Evolutionary conservation across 2,888 invertebrate species (phyloP), one percentile per base, ranked within the genome.

Genomic region (Panopea generosa): DNA sequence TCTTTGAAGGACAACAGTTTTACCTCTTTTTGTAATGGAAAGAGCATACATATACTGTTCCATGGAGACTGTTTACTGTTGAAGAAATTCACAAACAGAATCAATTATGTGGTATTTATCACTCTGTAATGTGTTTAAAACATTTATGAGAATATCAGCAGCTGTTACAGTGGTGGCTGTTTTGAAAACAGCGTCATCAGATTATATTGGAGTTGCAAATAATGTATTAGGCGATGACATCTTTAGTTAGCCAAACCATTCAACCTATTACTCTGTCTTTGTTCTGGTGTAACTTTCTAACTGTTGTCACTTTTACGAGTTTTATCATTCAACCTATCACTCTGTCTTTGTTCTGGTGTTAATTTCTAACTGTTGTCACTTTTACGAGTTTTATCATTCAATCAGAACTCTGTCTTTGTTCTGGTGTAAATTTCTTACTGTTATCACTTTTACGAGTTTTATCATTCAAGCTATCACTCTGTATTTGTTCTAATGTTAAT

Each of bases 241-340:
- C 33, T 33, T 33, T 33, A 11, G 33, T 7, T 33, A 33, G 33
- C 11, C 11, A 11, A 33, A 33, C 11, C 33, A 11, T n/a, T 4
- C 33, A 33, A 11, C 11, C 11, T 33, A 9, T 33, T 9, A 4
- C 33, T 9, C 9, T 33, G 6, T 33, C 9, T 33, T 33, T 33
- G 33, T 9, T 33, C 6, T 33, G 33, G 33, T 33, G 4, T 4
- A 7, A 9, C 9, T 33, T 33, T 9, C 9, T 16, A 14, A 82
- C 79, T 26, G 79, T 67, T 18, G 84, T 87, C 1, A 84, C 38
- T 22, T 43, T 38, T 14, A 27, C 26, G n/a, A n/a, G 40, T 24
- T 59, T 22, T 59, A 40, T 59, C 7, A 7, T 33, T 33, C 33
- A 33, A 33, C 33, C 33, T 33, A 7, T 33, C 11, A 11, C 33